Evolutionary conservation across 2,113 vertebrate genomes (phyloP).

Genomic region (Embiotoca jacksoni): DNA sequence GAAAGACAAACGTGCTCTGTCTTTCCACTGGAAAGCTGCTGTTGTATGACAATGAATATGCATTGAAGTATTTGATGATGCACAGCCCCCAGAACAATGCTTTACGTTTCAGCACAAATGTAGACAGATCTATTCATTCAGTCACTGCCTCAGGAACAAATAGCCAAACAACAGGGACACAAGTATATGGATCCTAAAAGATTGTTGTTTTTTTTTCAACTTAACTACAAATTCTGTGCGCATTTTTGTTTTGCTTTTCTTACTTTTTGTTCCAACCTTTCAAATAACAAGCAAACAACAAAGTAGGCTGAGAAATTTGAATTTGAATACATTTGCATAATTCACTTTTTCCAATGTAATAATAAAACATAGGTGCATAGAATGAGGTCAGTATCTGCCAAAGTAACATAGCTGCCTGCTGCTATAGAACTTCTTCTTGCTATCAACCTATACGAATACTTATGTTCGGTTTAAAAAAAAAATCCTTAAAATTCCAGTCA

Average conservation of each 20-base stretch:
- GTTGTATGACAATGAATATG: slow-evolving; percentile 29
- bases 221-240: background rate
- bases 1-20: slow-evolving; percentile 22
- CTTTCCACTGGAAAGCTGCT: slow-evolving; percentile 9
- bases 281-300: background rate
- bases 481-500: background rate
- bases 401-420: too few relatives aligned
- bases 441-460: too few relatives aligned
- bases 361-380: too few relatives aligned
- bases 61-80: slow-evolving; percentile 31
- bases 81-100: background rate
- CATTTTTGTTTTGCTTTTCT: background rate
- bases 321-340: background rate
- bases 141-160: slow-evolving; percentile 5
- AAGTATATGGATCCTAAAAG: background rate
- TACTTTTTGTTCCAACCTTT: background rate
- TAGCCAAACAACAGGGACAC: background rate
- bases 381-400: too few relatives aligned
- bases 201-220: too few relatives aligned
- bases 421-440: too few relatives aligned
- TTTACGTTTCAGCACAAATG: background rate
- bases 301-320: slow-evolving; percentile 6
- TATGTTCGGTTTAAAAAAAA: too few relatives aligned
- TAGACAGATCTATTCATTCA: slow-evolving; percentile 4
- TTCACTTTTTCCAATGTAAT: too few relatives aligned